A percentile compares a stretch with the other conserved stretches of the same genome.
phyloP scores from a whole-genome alignment of 1,140 invertebrate species.

The Drosophila arizonae region DNA sequence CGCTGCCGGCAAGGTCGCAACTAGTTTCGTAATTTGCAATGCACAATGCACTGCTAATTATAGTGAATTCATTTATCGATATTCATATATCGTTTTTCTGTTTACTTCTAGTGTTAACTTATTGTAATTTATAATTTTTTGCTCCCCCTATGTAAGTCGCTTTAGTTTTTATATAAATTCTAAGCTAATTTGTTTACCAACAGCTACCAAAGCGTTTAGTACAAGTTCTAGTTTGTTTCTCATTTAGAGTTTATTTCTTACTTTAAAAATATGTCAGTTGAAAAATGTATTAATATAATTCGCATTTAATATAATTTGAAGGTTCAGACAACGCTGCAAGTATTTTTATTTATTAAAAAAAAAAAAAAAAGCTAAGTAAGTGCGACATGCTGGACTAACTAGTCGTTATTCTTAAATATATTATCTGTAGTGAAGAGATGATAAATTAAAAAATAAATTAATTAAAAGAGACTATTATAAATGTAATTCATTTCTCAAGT shows the following conservation, averaged over 20 bases:
- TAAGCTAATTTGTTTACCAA: constrained; percentile 6
- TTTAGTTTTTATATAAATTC: constrained; percentile 9
- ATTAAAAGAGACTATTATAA: too few relatives aligned
- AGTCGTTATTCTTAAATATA: constrained; percentile 12
- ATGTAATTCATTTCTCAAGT: too few relatives aligned
- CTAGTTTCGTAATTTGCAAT: constrained; percentile 57
- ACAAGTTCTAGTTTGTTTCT: constrained; percentile 39
- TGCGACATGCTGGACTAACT: background rate
- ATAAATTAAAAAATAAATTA: background rate
- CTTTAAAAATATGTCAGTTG: background rate
- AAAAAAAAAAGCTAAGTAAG: background rate
- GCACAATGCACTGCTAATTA: constrained; percentile 48
- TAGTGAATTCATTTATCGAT: constrained; percentile 26
- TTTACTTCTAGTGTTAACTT: constrained; percentile 52
- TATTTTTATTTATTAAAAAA: background rate
- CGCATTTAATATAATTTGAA: constrained; percentile 11
- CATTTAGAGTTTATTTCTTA: background rate
- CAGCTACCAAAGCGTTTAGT: constrained; percentile 55
- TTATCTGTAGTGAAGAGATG: background rate
- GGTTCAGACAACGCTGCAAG: background rate
- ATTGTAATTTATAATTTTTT: constrained; percentile 41
- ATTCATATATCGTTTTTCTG: constrained; percentile 40
- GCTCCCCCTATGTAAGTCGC: constrained; percentile 5
- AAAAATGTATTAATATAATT: too few relatives aligned
- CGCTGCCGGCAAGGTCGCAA: constrained; percentile 47